These are phyloP conservation scores for Peucedramus taeniatus DNA, from an alignment of 2,113 vertebrate genomes.

Conservation along the genomic window DNA sequence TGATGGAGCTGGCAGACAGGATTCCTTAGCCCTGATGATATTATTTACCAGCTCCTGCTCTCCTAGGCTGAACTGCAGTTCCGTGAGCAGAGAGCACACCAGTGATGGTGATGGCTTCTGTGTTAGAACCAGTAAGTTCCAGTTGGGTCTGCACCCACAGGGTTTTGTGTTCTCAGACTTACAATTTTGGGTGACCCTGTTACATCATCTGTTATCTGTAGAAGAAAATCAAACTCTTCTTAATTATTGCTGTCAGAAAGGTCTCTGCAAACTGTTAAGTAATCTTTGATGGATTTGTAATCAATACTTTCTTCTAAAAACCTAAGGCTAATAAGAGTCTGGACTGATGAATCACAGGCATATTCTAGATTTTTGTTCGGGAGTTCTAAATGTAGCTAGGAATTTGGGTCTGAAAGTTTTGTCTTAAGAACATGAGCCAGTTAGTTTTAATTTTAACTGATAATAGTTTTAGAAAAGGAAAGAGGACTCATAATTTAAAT, in stretches of 20 bases:
- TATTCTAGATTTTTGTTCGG: neutral
- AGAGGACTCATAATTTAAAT: neutral
- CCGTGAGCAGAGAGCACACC: neutral
- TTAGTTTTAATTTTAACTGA: neutral
- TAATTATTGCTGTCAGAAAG: neutral
- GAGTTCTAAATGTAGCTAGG: neutral
- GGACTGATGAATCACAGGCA: neutral
- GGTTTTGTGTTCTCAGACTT: neutral
- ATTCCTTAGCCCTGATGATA: neutral
- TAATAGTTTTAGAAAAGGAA: neutral
- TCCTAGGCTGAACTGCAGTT: neutral
- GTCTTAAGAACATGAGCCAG: neutral
- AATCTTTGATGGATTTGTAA: neutral
- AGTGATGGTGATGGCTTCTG: neutral
- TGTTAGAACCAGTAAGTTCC: neutral
- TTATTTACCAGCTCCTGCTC: neutral
- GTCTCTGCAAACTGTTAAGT: neutral
- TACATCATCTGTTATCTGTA: neutral
- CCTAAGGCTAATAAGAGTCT: neutral
- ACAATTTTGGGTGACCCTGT: neutral
- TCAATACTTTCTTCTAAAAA: neutral
- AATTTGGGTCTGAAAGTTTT: neutral
- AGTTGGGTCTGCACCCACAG: neutral
- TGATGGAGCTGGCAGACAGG: neutral
- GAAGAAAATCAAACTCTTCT: neutral